A percentile compares a stretch with the other conserved stretches of the same genome.
These are phyloP conservation scores for Eupelmus urozonus DNA, from an alignment of 2,888 invertebrate genomes.

Conservation along the genomic window DNA sequence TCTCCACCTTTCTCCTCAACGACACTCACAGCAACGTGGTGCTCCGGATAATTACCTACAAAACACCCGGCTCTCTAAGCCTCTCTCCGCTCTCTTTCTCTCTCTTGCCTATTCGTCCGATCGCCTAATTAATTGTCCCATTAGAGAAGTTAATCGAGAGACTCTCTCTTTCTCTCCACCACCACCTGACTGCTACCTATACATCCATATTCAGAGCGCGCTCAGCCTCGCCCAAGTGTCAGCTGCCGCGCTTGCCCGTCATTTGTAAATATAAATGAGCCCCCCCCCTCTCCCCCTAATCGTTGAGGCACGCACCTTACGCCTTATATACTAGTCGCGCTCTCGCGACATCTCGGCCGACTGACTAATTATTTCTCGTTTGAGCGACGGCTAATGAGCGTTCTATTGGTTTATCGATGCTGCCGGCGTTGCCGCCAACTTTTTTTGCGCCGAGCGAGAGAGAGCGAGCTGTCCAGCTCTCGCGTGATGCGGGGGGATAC, in stretches of 20 bases:
- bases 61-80: slow-evolving; percentile 5
- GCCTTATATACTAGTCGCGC: neutral
- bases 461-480: too few relatives aligned
- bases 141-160: slow-evolving; percentile 62
- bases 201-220: slow-evolving; percentile 48
- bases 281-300: neutral
- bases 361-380: slow-evolving; percentile 44
- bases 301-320: slow-evolving; percentile 3
- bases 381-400: slow-evolving; percentile 40
- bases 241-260: neutral
- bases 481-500: neutral
- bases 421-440: neutral
- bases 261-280: slow-evolving; percentile 48
- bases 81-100: too few relatives aligned
- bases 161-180: slow-evolving; percentile 14
- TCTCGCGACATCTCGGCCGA: slow-evolving; percentile 4
- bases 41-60: slow-evolving; percentile 17
- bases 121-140: slow-evolving; percentile 63
- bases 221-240: slow-evolving; percentile 25
- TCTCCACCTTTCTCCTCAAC: too few relatives aligned
- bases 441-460: neutral
- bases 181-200: neutral
- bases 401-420: slow-evolving; percentile 27
- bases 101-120: slow-evolving; percentile 25
- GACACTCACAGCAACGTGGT: neutral